These are phyloP conservation scores for Criorhina ranunculi DNA, from an alignment of 2,888 invertebrate species.

Conservation along the genomic window DNA sequence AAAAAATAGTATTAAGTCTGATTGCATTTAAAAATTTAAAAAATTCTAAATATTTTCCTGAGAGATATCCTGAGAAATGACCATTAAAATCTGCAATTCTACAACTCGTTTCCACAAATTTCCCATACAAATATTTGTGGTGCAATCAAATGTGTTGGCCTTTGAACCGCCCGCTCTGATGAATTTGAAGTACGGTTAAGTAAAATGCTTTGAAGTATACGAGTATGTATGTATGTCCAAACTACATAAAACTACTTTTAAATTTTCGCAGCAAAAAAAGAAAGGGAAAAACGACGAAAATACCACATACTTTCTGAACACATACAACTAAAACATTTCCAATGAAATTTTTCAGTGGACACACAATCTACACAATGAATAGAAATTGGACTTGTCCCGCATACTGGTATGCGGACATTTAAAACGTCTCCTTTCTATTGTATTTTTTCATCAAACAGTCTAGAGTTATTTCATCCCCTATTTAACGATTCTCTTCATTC, in stretches of 20 bases:
- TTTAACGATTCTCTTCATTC: slow-evolving; percentile 37
- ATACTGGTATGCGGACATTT: slow-evolving; percentile 29
- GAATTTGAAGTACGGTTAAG: slow-evolving; percentile 22
- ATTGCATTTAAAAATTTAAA: too few relatives aligned
- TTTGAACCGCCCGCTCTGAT: slow-evolving; percentile 6
- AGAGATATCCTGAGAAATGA: too few relatives aligned
- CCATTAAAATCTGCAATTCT: neutral
- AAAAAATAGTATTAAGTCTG: too few relatives aligned
- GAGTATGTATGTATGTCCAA: too few relatives aligned
- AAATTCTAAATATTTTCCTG: neutral
- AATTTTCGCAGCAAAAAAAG: neutral
- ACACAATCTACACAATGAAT: slow-evolving; percentile 11
- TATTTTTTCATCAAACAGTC: neutral
- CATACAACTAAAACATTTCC: slow-evolving; percentile 1
- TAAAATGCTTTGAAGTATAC: slow-evolving; percentile 57
- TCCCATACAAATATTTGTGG: slow-evolving; percentile 52
- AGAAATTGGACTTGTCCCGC: slow-evolving; percentile 34
- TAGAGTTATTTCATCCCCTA: slow-evolving; percentile 52
- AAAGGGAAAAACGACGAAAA: slow-evolving; percentile 13
- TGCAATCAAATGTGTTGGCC: slow-evolving; percentile 39
- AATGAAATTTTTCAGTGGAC: slow-evolving; percentile 35
- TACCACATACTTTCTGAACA: slow-evolving; percentile 19
- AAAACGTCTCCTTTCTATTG: neutral
- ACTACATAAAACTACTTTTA: slow-evolving; percentile 3
- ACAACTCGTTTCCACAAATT: neutral